These are phyloP conservation scores for Drosophila carrolli DNA, from an alignment of 1,140 invertebrate genomes.

Conservation along the genomic window DNA sequence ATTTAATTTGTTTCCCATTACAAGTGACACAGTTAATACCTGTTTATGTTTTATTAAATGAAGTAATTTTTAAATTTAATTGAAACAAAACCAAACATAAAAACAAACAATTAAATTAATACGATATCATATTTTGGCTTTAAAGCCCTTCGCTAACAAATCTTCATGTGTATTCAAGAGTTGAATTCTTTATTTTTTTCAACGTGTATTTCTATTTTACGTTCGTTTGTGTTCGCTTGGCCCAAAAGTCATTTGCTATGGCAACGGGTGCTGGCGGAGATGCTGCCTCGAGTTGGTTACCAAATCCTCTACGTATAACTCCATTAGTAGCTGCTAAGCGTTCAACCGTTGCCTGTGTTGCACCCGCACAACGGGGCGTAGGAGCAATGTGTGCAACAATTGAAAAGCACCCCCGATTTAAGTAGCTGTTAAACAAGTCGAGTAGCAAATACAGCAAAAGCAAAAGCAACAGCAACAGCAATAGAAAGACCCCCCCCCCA, in stretches of 20 bases:
- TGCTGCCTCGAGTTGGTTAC: conserved; percentile 4
- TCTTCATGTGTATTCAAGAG: background rate
- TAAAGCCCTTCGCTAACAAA: too few species aligned
- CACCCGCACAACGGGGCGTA: conserved; percentile 55
- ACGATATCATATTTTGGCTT: too few species aligned
- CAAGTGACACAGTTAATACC: too few species aligned
- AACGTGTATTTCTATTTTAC: background rate
- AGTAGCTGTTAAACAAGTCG: conserved; percentile 75
- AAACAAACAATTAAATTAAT: too few species aligned
- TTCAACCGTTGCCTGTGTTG: conserved; percentile 24
- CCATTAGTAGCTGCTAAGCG: conserved; percentile 53
- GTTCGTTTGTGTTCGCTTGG: background rate
- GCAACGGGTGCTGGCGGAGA: conserved; percentile 30
- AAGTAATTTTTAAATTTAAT: too few species aligned
- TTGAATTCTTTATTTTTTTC: background rate
- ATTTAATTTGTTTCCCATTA: too few species aligned
- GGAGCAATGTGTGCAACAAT: conserved; percentile 69
- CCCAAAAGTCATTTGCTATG: conserved; percentile 27
- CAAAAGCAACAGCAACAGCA: conserved; percentile 18
- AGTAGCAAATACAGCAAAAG: conserved; percentile 21
- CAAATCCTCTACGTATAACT: conserved; percentile 46
- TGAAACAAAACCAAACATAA: too few species aligned
- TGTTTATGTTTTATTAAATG: too few species aligned
- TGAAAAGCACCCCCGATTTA: conserved; percentile 56
- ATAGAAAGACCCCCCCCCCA: conserved; percentile 18